phyloP scores from a whole-genome alignment of 2,888 invertebrate genomes.

The Eucriotettix oculatus region DNA sequence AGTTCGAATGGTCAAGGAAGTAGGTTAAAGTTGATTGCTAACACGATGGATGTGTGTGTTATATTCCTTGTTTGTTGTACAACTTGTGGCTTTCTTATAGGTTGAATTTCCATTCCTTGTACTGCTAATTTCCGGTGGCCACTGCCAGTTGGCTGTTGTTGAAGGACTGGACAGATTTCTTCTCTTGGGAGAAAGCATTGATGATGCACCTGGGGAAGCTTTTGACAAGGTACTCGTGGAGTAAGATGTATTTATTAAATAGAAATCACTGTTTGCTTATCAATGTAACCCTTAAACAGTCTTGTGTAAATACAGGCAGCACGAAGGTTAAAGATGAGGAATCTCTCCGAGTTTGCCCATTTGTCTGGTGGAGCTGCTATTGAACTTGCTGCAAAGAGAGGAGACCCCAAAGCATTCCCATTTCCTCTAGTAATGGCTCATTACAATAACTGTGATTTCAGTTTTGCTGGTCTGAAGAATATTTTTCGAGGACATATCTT shows the following conservation, averaged over 20 bases:
- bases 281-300: too few species aligned
- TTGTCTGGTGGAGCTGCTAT: constrained; percentile 74
- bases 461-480: constrained; percentile 70
- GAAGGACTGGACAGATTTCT: constrained; percentile 56
- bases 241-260: neutral
- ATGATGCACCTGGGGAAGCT: constrained; percentile 86
- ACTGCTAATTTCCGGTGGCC: constrained; percentile 84
- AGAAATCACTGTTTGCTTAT: neutral
- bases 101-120: constrained; percentile 78
- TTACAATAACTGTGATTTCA: constrained; percentile 73
- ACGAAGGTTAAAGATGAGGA: constrained; percentile 64
- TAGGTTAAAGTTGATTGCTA: constrained; percentile 17
- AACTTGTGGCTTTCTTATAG: constrained; percentile 16
- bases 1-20: constrained; percentile 52
- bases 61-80: neutral
- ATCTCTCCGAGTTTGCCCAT: constrained; percentile 52
- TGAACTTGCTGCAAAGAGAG: constrained; percentile 60
- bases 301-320: constrained; percentile 37
- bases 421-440: constrained; percentile 48
- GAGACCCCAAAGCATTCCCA: constrained; percentile 42
- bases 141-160: constrained; percentile 66
- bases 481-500: constrained; percentile 35
- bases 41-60: neutral
- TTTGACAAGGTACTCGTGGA: constrained; percentile 61
- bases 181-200: constrained; percentile 59